Percentiles rank a stretch among this genome's conserved stretches.
phyloP scores from a whole-genome alignment of 2,888 invertebrate species.

The Tricholauxania praeusta region DNA sequence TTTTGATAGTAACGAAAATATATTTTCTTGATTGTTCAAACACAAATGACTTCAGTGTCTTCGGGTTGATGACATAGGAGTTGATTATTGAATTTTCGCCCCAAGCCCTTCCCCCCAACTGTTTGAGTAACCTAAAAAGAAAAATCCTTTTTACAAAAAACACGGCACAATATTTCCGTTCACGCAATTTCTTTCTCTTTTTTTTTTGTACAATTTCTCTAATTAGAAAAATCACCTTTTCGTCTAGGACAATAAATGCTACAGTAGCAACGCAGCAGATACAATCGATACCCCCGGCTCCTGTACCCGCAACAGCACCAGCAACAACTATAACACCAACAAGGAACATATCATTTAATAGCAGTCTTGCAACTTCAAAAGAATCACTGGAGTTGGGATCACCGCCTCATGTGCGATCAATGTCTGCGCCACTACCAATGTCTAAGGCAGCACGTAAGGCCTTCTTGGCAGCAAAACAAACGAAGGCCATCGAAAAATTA shows the following conservation, averaged over 20 bases:
- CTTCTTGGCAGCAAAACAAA: constrained; percentile 64
- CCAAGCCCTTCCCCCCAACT: too few species aligned
- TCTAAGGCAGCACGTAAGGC: constrained; percentile 64
- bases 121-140: too few species aligned
- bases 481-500: constrained; percentile 66
- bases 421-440: constrained; percentile 59
- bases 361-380: constrained; percentile 52
- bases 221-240: constrained; percentile 62
- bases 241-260: constrained; percentile 47
- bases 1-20: too few species aligned
- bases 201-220: constrained; percentile 40
- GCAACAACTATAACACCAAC: constrained; percentile 33
- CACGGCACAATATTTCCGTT: too few species aligned
- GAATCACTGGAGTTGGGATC: constrained; percentile 56
- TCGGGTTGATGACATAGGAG: too few species aligned
- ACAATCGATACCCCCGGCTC: constrained; percentile 10
- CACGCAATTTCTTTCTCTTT: constrained; percentile 1
- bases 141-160: too few species aligned
- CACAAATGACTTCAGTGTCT: too few species aligned
- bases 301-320: background rate
- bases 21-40: too few species aligned
- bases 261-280: constrained; percentile 36
- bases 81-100: too few species aligned
- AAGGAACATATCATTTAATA: constrained; percentile 47
- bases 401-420: constrained; percentile 57